phyloP scores from a whole-genome alignment of 1,140 invertebrate species.

The Zaprionus kolodkinae region DNA sequence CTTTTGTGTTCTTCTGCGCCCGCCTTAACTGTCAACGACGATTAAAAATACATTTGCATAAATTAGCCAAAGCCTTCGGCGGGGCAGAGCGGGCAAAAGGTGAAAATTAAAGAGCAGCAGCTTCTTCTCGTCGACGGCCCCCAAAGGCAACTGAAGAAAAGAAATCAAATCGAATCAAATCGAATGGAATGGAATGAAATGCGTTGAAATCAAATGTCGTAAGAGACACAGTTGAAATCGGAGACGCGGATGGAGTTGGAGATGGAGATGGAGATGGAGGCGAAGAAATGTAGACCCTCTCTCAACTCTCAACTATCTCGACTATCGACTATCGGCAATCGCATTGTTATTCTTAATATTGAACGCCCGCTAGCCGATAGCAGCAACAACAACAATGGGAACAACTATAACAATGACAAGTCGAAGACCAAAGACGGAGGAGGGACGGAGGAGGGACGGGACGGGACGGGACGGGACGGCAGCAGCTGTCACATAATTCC shows the following conservation, averaged over 20 bases:
- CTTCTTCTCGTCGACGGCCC: slow-evolving; percentile 19
- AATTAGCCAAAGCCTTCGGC: slow-evolving; percentile 66
- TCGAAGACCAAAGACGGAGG: slow-evolving; percentile 5
- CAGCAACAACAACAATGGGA: slow-evolving; percentile 26
- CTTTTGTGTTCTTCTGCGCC: slow-evolving; percentile 48
- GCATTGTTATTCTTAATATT: slow-evolving; percentile 48
- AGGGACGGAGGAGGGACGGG: no score
- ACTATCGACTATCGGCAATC: slow-evolving; percentile 30
- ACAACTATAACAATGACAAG: slow-evolving; percentile 7
- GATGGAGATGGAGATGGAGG: not conserved
- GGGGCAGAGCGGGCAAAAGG: slow-evolving; percentile 48
- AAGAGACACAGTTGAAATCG: slow-evolving; percentile 60
- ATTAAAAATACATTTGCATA: slow-evolving; percentile 84
- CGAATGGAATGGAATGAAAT: slow-evolving; percentile 65
- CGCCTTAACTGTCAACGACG: slow-evolving; percentile 82
- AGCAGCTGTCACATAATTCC: slow-evolving; percentile 82
- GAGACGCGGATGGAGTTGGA: slow-evolving; percentile 4
- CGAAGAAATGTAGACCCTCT: slow-evolving; percentile 34
- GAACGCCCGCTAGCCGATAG: slow-evolving; percentile 45
- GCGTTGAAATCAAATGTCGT: slow-evolving; percentile 66
- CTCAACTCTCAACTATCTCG: slow-evolving; percentile 23
- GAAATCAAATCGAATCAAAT: slow-evolving; percentile 64
- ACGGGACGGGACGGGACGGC: slow-evolving; percentile 43
- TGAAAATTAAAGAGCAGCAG: slow-evolving; percentile 77
- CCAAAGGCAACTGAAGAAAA: slow-evolving; percentile 53